Conservation (phyloP, 2,797 vertebrate genomes). For the Sebastes oblongus region DNA sequence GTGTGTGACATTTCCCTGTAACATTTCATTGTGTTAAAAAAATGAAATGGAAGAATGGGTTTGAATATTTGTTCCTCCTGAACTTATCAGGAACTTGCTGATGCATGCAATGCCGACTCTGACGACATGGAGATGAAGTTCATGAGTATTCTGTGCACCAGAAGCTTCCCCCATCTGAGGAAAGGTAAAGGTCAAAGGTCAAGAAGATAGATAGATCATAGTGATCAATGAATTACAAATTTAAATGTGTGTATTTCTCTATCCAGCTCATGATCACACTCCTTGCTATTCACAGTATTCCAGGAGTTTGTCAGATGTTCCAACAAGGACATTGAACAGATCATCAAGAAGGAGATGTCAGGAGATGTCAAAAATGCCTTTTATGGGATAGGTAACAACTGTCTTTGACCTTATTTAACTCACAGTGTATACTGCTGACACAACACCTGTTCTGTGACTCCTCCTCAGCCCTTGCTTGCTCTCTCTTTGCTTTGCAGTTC, state of each 20-base stretch:
- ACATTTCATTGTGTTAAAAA: background rate
- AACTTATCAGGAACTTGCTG: constrained; percentile 87
- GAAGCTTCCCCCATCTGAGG: constrained; percentile 93
- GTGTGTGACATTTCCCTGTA: background rate
- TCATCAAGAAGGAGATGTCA: constrained; percentile 96
- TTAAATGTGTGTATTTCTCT: background rate
- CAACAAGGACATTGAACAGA: constrained; percentile 95
- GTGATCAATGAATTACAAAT: background rate
- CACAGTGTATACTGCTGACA: background rate
- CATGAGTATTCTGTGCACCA: constrained; percentile 94
- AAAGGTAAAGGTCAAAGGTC: constrained; percentile 82
- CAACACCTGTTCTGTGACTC: constrained; percentile 2
- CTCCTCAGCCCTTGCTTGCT: background rate
- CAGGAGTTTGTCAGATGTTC: constrained; percentile 94
- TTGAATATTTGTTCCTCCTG: constrained; percentile 10
- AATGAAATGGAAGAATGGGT: background rate
- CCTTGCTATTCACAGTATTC: constrained; percentile 83
- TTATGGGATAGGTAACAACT: constrained; percentile 88
- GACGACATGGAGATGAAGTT: constrained; percentile 93
- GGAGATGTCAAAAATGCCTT: constrained; percentile 91
- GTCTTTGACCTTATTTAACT: background rate
- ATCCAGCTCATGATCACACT: background rate
- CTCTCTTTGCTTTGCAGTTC: constrained; percentile 80
- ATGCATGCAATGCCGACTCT: constrained; percentile 88
- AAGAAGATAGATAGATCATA: background rate